Base-by-base conservation (phyloP, 2,797 vertebrate species). In the Sebastes aleutianus region DNA sequence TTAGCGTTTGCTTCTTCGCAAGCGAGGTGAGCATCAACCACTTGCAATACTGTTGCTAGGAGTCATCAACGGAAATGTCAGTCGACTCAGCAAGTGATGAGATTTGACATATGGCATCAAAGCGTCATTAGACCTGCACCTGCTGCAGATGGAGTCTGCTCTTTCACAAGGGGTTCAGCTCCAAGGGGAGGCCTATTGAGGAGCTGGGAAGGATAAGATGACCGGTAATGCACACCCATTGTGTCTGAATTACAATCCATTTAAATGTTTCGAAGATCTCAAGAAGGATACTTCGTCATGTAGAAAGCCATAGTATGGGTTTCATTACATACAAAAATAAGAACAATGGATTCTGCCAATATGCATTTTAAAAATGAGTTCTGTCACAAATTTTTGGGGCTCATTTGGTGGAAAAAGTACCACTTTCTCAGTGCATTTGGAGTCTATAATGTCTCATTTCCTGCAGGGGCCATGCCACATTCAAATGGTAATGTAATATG, bases 61-160 rank as follows among this genome's bases (percentile, higher is more conserved):
- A 93, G 93, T 95, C 93, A 91, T 95, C 94, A 95, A 95, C 94
- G 93, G 94, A 98, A 98, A 98, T 97, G 97, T 97, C 97, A 97
- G 88, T 96, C 95, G 88, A 96, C 97, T 95, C 97, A 98, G 97
- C 96, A 96, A 97, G 97, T 95, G 96, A 97, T 96, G 96, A 96
- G 96, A 96, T 96, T 96, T 99, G 97, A 97, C 97, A 99, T 98
- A 97, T 97, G 96, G 96, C 97, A 97, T 98, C 97, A 98, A 97
- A 97, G 96, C 95, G 91, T 97, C 96, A 96, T 98, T 98, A 97
- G 96, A 96, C 95, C 92, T 91, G 95, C 93, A 96, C 96, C 97
- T 97, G 97, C 96, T 96, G 95, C 94, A 97, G 93, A 96, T 91
- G 87, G 95, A 93, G 86, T 80, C 92, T 90, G 92, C 90, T 95